Conservation (phyloP, 2,888 invertebrate genomes). For the Barypeithes pellucidus region DNA sequence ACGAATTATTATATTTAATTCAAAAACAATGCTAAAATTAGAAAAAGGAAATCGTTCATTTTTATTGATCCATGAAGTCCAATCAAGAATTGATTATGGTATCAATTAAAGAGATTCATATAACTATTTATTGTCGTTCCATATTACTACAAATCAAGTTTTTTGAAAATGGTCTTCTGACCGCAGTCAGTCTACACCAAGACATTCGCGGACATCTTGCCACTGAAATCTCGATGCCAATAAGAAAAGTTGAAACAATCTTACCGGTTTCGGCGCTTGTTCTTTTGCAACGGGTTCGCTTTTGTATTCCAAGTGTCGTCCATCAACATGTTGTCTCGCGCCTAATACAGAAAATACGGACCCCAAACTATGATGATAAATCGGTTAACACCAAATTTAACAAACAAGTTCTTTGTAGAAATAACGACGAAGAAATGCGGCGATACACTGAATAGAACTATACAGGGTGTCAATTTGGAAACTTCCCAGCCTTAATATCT, state of each 20-base stretch:
- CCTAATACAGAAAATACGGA: constrained; percentile 31
- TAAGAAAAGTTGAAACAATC: constrained; percentile 38
- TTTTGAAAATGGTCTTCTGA: neutral
- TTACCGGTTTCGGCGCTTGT: constrained; percentile 38
- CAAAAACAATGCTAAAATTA: too few species aligned
- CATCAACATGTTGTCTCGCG: constrained; percentile 14
- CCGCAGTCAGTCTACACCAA: constrained; percentile 7
- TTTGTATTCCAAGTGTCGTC: constrained; percentile 3
- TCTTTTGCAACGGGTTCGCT: neutral
- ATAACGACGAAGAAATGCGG: too few species aligned
- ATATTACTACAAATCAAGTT: neutral
- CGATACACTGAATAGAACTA: too few species aligned
- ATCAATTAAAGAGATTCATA: neutral
- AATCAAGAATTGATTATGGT: neutral
- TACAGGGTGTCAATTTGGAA: too few species aligned
- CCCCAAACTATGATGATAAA: constrained; percentile 4
- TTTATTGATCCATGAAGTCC: too few species aligned
- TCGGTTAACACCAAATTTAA: constrained; percentile 35
- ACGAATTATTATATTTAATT: too few species aligned
- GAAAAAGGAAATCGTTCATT: too few species aligned
- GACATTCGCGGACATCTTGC: constrained; percentile 21
- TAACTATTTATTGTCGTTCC: neutral
- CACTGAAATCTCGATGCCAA: constrained; percentile 37
- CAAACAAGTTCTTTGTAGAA: neutral
- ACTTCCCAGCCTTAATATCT: too few species aligned